These are phyloP conservation scores for Galerucella pusilla DNA, from an alignment of 2,888 invertebrate genomes.

Conservation along the genomic window DNA sequence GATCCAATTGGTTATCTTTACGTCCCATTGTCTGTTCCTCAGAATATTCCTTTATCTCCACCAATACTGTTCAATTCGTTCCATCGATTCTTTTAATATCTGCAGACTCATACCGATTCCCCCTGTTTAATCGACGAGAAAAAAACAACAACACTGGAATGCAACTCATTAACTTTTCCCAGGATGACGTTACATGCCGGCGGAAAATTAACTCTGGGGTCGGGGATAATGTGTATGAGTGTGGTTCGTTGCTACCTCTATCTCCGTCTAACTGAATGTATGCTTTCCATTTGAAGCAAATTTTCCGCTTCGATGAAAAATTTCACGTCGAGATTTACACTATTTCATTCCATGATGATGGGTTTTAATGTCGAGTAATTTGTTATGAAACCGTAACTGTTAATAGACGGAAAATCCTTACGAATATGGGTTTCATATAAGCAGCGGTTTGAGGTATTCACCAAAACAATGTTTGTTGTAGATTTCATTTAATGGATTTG, in stretches of 20 bases:
- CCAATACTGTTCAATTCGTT: not conserved
- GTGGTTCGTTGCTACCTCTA: constrained; percentile 29
- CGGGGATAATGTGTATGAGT: constrained; percentile 40
- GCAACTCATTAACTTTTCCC: constrained; percentile 55
- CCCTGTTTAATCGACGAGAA: constrained; percentile 17
- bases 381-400: not conserved
- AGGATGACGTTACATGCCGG: constrained; percentile 57
- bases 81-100: not conserved
- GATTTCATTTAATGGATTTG: not conserved
- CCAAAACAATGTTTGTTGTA: not conserved
- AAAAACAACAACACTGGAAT: constrained; percentile 52
- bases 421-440: not conserved
- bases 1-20: no score
- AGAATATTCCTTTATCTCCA: not conserved
- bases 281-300: constrained; percentile 56
- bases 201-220: constrained; percentile 61
- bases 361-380: constrained; percentile 2
- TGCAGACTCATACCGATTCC: not conserved
- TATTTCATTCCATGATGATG: constrained; percentile 28
- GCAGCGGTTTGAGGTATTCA: not conserved
- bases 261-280: constrained; percentile 32
- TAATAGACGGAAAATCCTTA: constrained; percentile 6
- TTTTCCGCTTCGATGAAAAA: constrained; percentile 60
- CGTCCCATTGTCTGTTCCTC: not conserved
- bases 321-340: constrained; percentile 33